Conservation (phyloP, 1,140 invertebrate species). For the Batillaria attramentaria region DNA sequence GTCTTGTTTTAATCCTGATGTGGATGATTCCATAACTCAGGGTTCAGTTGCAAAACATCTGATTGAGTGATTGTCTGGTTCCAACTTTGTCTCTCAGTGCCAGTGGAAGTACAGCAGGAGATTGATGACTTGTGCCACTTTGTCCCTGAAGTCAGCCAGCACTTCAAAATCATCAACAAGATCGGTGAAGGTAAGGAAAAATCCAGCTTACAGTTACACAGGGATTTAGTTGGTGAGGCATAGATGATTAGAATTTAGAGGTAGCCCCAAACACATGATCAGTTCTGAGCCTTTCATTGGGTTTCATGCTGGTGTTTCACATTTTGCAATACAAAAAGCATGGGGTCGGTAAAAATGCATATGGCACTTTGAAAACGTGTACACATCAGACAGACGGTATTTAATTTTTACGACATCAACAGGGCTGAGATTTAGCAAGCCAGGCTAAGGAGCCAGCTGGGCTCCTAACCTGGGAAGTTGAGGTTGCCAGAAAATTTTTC, state of each 20-base stretch:
- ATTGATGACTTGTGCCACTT: conserved; percentile 64
- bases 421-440: too few species aligned
- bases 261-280: background rate
- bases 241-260: background rate
- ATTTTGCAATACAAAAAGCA: too few species aligned
- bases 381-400: background rate
- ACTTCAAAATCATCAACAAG: conserved; percentile 64
- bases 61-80: too few species aligned
- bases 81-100: too few species aligned
- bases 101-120: conserved; percentile 61
- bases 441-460: too few species aligned
- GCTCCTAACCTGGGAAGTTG: too few species aligned
- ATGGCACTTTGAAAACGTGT: background rate
- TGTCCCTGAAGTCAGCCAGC: conserved; percentile 64
- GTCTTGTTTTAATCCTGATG: too few species aligned
- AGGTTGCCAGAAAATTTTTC: too few species aligned
- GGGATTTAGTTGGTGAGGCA: background rate
- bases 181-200: conserved; percentile 66
- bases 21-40: too few species aligned
- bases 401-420: too few species aligned
- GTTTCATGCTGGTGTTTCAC: background rate
- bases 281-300: background rate
- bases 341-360: too few species aligned
- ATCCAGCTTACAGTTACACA: background rate
- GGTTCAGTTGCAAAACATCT: too few species aligned